Base-by-base conservation (phyloP, 1,140 invertebrate species). In the Diachasmimorpha longicaudata region DNA sequence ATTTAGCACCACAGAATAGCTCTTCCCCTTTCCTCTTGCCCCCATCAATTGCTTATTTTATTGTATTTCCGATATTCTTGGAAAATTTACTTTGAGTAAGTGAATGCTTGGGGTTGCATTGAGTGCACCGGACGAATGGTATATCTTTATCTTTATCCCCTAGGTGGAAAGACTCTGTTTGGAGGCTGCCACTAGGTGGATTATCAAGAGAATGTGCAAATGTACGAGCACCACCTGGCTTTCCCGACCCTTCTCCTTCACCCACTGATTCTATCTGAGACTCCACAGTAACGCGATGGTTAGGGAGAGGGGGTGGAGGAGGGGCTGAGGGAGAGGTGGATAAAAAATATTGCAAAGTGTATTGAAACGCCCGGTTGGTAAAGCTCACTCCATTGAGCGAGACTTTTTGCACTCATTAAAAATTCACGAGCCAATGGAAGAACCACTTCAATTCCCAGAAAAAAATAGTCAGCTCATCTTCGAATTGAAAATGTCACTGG, bases 51-150 rank as follows among this genome's bases (percentile, higher is more conserved):
- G 2, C 48, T 4, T 8, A 31, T 63, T n/a, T 21, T 19, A 63
- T 25, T 25, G n/a, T 58, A 72, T 52, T 72, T 63, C 31, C 55
- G 16, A 37, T 19, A 63, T 37, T 55, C 16, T 42, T 11, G n/a
- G 10, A 16, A 63, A 37, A 72, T 72, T 72, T 63, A 72, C 63
- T 72, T 63, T 63, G n/a, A 63, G 71, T 72, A 72, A 72, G 71
- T 72, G 52, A 72, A n/a, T 37, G 31, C 52, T 72, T 55, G 52
- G 37, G 55, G 52, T 55, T 36, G 55, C 71, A 23, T 72, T 72
- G 39, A 72, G 52, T 72, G 71, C 71, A 37, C 39, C 58, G 19
- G 19, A 25, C 48, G 48, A 8, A 55, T 25, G 48, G 48, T 25
- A 48, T 42, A 55, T 63, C 25, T 72, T 58, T 72, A 58, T 39